phyloP scores from a whole-genome alignment of 2,113 vertebrate species.

The Vanacampus margaritifer region DNA sequence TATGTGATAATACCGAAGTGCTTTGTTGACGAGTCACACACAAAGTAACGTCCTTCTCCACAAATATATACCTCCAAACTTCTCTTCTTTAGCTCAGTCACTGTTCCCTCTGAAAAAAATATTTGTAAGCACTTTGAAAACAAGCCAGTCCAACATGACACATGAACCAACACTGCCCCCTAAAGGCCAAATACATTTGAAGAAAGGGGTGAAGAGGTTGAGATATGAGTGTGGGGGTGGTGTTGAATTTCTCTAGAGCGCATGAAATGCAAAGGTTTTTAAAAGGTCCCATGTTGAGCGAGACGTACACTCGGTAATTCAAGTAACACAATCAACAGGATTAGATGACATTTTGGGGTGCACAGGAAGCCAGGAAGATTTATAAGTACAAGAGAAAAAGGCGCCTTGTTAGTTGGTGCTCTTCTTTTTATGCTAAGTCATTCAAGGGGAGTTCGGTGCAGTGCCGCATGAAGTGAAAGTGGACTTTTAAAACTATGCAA shows the following conservation, averaged over 20 bases:
- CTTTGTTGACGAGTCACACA: not conserved
- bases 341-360: not conserved
- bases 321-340: not conserved
- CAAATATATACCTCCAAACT: slow-evolving; percentile 48
- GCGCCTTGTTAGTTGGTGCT: not conserved
- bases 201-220: not conserved
- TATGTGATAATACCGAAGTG: not conserved
- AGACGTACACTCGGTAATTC: not conserved
- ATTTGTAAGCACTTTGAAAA: slow-evolving; percentile 42
- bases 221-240: not conserved
- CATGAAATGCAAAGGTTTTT: not conserved
- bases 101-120: slow-evolving; percentile 31
- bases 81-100: slow-evolving; percentile 38
- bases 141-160: slow-evolving; percentile 40
- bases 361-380: not conserved
- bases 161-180: slow-evolving; percentile 73
- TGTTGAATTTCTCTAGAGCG: not conserved
- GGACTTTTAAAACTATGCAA: slow-evolving; percentile 3
- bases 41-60: too few relatives aligned
- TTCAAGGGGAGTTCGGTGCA: not conserved
- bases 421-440: slow-evolving; percentile 3
- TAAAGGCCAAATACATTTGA: slow-evolving; percentile 46
- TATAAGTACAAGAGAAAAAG: slow-evolving; percentile 7
- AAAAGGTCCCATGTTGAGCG: not conserved
- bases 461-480: not conserved